Evolutionary conservation across 2,113 vertebrate genomes (phyloP).

Genomic region (Ciconia boyciana): DNA sequence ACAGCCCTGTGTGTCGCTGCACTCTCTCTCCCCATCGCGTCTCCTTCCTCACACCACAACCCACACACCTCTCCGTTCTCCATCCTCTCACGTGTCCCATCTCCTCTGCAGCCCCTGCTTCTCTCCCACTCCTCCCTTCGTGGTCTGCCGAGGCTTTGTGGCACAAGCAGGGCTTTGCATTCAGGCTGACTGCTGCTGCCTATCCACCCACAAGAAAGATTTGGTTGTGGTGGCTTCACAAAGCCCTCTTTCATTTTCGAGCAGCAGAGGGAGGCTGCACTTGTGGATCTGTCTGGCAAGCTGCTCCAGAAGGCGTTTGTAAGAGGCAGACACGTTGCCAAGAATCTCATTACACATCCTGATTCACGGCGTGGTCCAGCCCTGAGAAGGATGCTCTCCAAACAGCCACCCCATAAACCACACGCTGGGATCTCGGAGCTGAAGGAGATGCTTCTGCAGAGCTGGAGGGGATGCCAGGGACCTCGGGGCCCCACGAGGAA

Average conservation of each 20-base stretch:
- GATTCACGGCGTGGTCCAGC: neutral
- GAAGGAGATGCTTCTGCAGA: neutral
- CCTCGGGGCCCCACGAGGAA: rapidly evolving
- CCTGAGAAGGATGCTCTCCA: neutral
- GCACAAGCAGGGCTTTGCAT: neutral
- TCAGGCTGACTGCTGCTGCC: neutral
- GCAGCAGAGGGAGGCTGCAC: neutral
- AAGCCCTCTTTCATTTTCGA: conserved; percentile 35
- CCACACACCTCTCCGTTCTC: rapidly evolving
- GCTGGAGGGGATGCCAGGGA: neutral
- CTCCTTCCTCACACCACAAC: neutral
- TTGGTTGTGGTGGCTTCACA: neutral
- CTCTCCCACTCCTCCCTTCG: neutral
- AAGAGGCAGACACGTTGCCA: conserved; percentile 7
- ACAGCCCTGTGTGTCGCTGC: rapidly evolving
- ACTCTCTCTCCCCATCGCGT: neutral
- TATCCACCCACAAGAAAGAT: neutral
- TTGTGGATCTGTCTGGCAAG: conserved; percentile 9
- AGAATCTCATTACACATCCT: conserved; percentile 15
- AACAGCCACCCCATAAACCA: neutral
- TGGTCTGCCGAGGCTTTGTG: rapidly evolving
- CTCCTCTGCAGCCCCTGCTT: neutral
- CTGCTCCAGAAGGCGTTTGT: conserved; percentile 7
- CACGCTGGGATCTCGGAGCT: neutral
- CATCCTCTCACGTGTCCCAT: neutral